Percentiles rank a stretch among this genome's conserved stretches.
These are phyloP conservation scores for Conus betulinus DNA, from an alignment of 1,140 invertebrate species.

Conservation along the genomic window DNA sequence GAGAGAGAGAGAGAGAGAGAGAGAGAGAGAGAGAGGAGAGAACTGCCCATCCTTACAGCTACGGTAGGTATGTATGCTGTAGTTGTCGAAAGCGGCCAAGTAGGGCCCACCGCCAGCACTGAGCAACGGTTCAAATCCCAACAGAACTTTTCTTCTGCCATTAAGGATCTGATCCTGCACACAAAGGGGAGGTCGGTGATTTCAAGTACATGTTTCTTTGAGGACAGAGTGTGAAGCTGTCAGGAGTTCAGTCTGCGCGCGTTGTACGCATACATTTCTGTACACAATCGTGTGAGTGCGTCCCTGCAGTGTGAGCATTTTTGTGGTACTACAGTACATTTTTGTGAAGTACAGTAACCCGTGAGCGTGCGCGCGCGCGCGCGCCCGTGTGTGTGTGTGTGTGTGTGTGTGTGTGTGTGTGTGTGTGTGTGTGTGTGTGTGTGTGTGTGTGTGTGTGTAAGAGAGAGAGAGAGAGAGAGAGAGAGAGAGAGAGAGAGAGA, in stretches of 20 bases:
- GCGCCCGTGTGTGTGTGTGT: no score
- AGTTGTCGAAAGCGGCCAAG: neutral
- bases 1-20: conserved; percentile 20
- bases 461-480: no score
- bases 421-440: neutral
- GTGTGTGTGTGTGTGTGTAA: neutral
- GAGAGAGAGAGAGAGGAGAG: conserved; percentile 13
- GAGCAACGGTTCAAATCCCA: neutral
- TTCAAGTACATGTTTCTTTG: neutral
- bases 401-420: neutral
- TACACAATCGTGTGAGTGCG: no score
- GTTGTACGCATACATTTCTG: neutral
- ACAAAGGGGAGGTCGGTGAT: neutral
- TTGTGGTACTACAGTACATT: no score
- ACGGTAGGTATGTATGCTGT: neutral
- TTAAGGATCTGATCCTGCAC: neutral
- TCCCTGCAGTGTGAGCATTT: no score
- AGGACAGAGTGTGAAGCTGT: no score
- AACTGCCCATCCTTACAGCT: neutral
- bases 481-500: no score
- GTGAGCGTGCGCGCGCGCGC: no score
- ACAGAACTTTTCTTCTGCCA: neutral
- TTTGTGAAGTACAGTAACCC: no score
- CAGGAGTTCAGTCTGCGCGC: no score
- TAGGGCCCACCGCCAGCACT: neutral